Conservation (phyloP, 2,113 vertebrate genomes). For the Leucoraja erinaceus region DNA sequence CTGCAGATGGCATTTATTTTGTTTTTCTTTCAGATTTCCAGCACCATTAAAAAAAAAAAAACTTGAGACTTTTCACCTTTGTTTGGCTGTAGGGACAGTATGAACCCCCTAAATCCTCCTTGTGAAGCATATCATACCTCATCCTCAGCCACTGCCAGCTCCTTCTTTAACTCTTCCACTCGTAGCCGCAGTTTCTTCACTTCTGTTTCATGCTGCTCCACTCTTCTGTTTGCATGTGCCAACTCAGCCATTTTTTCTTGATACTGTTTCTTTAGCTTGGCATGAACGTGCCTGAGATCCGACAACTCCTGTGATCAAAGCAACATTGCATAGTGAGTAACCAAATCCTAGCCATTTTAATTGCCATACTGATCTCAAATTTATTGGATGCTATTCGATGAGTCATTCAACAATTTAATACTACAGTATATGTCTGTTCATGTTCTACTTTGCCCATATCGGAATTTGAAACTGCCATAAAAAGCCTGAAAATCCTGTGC, state of each 20-base stretch:
- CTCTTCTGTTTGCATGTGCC: constrained; percentile 74
- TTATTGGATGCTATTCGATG: not conserved
- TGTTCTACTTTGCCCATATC: too few species aligned
- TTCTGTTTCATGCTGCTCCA: constrained; percentile 84
- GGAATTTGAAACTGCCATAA: not conserved
- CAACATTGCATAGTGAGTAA: not conserved
- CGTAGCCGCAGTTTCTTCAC: constrained; percentile 88
- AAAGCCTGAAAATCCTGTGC: too few species aligned
- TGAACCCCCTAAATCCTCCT: too few species aligned
- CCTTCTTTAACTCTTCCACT: constrained; percentile 94
- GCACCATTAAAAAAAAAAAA: too few species aligned
- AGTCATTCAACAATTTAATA: not conserved
- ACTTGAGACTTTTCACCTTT: too few species aligned
- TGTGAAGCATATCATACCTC: constrained; percentile 59
- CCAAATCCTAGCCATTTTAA: not conserved
- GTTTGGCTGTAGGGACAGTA: too few species aligned
- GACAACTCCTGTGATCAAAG: constrained; percentile 69
- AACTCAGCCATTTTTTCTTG: constrained; percentile 87
- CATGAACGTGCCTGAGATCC: constrained; percentile 82
- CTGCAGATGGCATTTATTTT: too few species aligned
- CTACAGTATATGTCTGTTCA: not conserved
- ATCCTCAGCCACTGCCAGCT: constrained; percentile 88
- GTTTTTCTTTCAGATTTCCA: too few species aligned
- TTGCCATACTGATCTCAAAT: not conserved
- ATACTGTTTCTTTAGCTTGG: constrained; percentile 90